Base-by-base conservation (phyloP, 2,888 invertebrate genomes). In the Girardia tigrina region DNA sequence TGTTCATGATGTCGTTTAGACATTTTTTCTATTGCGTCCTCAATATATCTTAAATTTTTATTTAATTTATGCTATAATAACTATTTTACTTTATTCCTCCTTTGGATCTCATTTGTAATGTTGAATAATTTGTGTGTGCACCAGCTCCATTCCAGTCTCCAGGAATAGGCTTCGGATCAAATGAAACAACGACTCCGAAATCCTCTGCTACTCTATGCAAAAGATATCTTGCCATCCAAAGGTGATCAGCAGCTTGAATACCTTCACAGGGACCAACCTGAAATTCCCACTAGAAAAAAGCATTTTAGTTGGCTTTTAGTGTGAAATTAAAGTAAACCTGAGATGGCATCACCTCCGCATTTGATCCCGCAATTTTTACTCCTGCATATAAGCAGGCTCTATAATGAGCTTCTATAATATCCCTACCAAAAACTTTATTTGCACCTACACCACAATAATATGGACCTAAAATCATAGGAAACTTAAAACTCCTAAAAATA, bases 391-490 rank as follows among this genome's bases (percentile, higher is more conserved):
- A 86, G 82, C 95, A 95, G 76, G 93, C 91, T 77, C 90, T 87
- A 85, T 97, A 97, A 83, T 98, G 97, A 14, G 94, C 91, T 84
- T 95, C 94, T 29, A 95, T 93, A 78, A 97, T 89, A 83, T 97
- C 94, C 73, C 97, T 88, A 16, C 94, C 97, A 84, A 91, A 94
- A 16, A 56, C 93, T 84, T 90, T 92, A 84, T 92, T 89, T 75
- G 94, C 92, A 4, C 95, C 95, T 4, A 95, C 94, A 71, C 95
- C 95, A 84, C 97, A 97, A 85, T 97, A 98, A 86, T 97, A 97
- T 0, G 97, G 97, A 78, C 81, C 83, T 78, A 27, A 23, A 72
- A 27, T 36, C 36, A 36, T 12, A 36, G 8, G 16, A 8, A 36
- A 36, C 36, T 36, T 36, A 36, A n/a, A n/a, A n/a, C n/a, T n/a